Percentiles rank a stretch among this genome's conserved stretches.
phyloP scores from a whole-genome alignment of 1,140 invertebrate species.

The Drosophila athabasca region DNA sequence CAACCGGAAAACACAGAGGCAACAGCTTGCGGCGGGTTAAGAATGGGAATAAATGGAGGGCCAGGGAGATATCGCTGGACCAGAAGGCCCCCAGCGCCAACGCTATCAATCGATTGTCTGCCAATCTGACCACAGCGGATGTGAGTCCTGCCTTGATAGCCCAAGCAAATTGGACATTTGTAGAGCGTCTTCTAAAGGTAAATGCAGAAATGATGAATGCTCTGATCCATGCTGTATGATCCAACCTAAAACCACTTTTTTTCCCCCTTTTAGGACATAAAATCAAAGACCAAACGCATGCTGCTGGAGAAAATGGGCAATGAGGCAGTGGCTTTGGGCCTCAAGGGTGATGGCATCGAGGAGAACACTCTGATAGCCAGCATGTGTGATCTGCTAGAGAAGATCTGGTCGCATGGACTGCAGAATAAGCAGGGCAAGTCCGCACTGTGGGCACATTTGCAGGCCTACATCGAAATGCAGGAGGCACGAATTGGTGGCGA shows the following conservation, averaged over 20 bases:
- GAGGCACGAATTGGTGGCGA: constrained; percentile 86
- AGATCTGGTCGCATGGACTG: constrained; percentile 98
- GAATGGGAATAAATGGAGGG: constrained; percentile 86
- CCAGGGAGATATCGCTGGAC: constrained; percentile 86
- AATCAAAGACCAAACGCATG: constrained; percentile 98
- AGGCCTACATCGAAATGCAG: constrained; percentile 94
- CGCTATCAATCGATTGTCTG: constrained; percentile 74
- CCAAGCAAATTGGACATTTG: constrained; percentile 99
- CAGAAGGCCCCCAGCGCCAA: constrained; percentile 69
- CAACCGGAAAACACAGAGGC: constrained; percentile 81
- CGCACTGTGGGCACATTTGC: constrained; percentile 96
- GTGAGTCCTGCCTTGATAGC: constrained; percentile 89
- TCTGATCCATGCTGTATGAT: background rate
- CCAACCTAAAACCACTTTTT: background rate
- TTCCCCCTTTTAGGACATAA: constrained; percentile 88
- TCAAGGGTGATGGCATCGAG: constrained; percentile 91
- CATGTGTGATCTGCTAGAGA: constrained; percentile 97
- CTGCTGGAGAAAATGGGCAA: constrained; percentile 98
- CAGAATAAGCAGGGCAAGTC: constrained; percentile 98
- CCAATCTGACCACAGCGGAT: constrained; percentile 77
- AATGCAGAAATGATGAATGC: background rate
- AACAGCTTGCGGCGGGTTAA: constrained; percentile 86
- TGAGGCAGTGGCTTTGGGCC: constrained; percentile 89
- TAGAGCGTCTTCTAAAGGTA: constrained; percentile 97
- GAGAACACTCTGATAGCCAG: constrained; percentile 99